Evolutionary conservation across 2,113 vertebrate species (phyloP).

Genomic region (Pseudopipra pipra): DNA sequence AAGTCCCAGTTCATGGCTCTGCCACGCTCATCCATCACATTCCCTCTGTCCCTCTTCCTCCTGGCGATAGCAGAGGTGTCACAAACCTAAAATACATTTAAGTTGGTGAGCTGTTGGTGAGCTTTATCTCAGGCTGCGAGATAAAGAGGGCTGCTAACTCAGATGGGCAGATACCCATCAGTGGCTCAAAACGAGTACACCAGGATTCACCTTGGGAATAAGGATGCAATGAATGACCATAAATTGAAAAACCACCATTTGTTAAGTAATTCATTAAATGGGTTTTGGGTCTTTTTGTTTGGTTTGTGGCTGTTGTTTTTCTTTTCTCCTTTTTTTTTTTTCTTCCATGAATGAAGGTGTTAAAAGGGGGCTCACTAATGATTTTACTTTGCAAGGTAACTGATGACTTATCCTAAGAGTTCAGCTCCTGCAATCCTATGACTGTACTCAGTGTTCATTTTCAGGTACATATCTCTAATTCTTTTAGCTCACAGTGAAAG

Average conservation of each 20-base stretch:
- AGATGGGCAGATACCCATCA: neutral
- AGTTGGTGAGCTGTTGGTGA: neutral
- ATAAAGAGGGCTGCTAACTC: neutral
- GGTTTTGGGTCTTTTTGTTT: neutral
- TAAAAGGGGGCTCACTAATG: neutral
- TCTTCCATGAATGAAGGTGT: neutral
- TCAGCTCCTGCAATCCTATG: neutral
- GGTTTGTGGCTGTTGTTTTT: neutral
- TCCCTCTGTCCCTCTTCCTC: neutral
- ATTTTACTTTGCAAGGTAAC: neutral
- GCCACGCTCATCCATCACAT: neutral
- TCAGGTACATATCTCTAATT: neutral
- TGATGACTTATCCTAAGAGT: neutral
- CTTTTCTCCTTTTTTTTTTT: neutral
- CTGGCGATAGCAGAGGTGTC: neutral
- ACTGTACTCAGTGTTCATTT: neutral
- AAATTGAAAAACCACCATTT: neutral
- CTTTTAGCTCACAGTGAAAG: neutral
- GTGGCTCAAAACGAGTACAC: neutral
- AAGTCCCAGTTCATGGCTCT: neutral
- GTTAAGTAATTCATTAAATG: neutral
- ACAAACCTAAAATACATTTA: neutral
- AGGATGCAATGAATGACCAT: neutral
- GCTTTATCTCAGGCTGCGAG: neutral
- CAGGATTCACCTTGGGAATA: neutral